Base-by-base conservation (phyloP, 2,888 invertebrate species). In the Muscina levida region DNA sequence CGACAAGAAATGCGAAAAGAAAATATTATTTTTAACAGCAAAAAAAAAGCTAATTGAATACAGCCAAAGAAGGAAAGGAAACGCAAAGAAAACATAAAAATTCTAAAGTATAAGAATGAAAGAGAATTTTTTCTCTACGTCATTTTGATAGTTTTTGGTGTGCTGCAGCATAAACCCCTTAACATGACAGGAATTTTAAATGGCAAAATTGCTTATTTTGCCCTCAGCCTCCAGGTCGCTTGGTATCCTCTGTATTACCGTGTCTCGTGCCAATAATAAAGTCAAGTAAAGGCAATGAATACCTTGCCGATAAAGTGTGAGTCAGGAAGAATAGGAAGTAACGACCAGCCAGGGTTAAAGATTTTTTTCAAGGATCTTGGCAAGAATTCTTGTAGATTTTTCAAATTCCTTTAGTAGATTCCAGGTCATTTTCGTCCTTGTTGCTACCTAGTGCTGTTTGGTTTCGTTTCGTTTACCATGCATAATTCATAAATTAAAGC, bases 171-270 rank as follows among this genome's bases (percentile, higher is more conserved):
- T 53, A 74, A 74, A 81, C 77, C 71, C 72, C 71, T 77, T 76
- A 84, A 87, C 88, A 88, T 87, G 88, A 87, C 86, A 85, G 85
- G 89, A 88, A 89, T 88, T 87, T 86, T 87, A 87, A 87, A 86
- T 87, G 85, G 39, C 62, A 85, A 85, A 84, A 77, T 82, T 84
- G 70, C 78, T 80, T 82, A 65, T 10, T 67, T 70, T 67, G n/a
- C n/a, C 42, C n/a, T 22, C 22, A 5, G 22, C 8, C 13, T 0
- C 5, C n/a, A 2, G 17, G 24, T 6, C 17, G 17, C 11, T 46
- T 3, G 11, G 22, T 22, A n/a, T 3, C 66, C 17, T 11, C 22
- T 2, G 11, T 10, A 11, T 24, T 22, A 22, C 53, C 8, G 22
- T 15, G 37, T 22, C 57, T 15, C 26, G 51, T 77, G 77, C 73